Evolutionary conservation across 2,888 invertebrate genomes (phyloP), one percentile per base, ranked within the genome.

Genomic region (Eristalis tenax): DNA sequence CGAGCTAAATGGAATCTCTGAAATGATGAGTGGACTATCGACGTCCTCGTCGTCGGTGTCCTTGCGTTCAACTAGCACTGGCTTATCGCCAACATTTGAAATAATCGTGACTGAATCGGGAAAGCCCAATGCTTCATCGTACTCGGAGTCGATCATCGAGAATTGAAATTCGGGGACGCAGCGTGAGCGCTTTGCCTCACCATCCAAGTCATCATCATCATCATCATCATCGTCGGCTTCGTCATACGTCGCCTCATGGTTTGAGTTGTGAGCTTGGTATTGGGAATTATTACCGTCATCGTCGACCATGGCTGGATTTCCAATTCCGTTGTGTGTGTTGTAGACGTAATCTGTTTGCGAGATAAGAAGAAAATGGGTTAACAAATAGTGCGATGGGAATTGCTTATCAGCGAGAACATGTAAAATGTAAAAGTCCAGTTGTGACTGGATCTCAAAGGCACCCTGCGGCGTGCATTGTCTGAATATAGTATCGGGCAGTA

Each of bases 91-190:
- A 71, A 94, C 93, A 59, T 94, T 92, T 32, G 95, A 95, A 56
- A 96, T 94, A 65, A 96, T 94, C 18, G 96, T 96, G 61, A 96
- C 94, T 6, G 96, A 96, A 91, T 96, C 96, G 0, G 97, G 97
- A 89, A 97, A 95, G 57, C 95, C 96, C 40, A 97, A 94, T 89
- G 95, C 95, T 92, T 97, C 97, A 91, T 97, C 97, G 90, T 95
- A 97, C 90, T 97, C 97, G 0, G 96, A 96, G 90, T 97, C 96
- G 0, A 94, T 89, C 26, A 91, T 93, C 40, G 93, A 94, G 89
- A 94, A 90, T 81, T 95, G 94, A 89, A 94, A 95, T 89, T 94
- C 92, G 50, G 93, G 93, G 89, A 94, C 93, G 78, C 94, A 91
- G 66, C 94, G 93, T 59, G 89, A 89, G 4, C 73, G 75, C 10